These are phyloP conservation scores for Trimorus sp. DNA, from an alignment of 2,888 invertebrate genomes.

Conservation along the genomic window DNA sequence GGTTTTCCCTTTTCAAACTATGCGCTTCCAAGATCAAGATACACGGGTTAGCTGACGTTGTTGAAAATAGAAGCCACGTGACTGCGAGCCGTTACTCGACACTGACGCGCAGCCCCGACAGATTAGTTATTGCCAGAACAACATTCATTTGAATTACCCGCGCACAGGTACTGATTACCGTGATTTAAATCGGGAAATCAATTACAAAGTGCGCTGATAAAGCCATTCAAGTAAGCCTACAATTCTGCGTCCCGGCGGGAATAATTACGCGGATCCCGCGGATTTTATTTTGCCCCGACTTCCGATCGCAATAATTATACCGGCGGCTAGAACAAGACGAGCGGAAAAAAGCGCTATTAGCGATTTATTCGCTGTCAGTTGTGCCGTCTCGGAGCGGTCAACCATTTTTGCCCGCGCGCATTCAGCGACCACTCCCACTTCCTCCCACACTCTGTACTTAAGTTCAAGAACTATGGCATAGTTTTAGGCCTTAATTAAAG, in stretches of 20 bases:
- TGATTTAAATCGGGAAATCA: conserved; percentile 14
- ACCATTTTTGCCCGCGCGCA: conserved; percentile 19
- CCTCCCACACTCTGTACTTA: conserved; percentile 35
- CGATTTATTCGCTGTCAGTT: conserved; percentile 28
- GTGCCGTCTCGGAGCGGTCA: conserved; percentile 16
- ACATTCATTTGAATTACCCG: too few species aligned
- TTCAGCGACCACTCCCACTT: conserved; percentile 34
- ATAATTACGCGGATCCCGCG: conserved; percentile 7
- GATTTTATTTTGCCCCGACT: conserved; percentile 13
- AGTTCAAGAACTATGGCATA: conserved; percentile 28
- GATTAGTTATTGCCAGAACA: too few species aligned
- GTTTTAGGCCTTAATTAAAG: conserved; percentile 41
- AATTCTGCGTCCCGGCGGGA: conserved; percentile 13
- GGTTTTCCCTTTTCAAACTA: too few species aligned
- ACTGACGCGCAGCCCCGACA: too few species aligned
- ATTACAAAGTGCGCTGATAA: conserved; percentile 10
- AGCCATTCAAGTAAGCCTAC: conserved; percentile 5
- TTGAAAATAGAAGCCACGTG: too few species aligned
- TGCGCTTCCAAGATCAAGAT: too few species aligned
- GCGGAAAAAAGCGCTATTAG: background rate
- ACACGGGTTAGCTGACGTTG: too few species aligned
- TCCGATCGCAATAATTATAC: conserved; percentile 19
- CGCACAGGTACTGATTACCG: too few species aligned
- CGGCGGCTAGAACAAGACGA: background rate
- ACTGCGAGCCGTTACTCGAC: too few species aligned